Base-by-base conservation (phyloP, 2,797 vertebrate species). In the Capromys pilorides region DNA sequence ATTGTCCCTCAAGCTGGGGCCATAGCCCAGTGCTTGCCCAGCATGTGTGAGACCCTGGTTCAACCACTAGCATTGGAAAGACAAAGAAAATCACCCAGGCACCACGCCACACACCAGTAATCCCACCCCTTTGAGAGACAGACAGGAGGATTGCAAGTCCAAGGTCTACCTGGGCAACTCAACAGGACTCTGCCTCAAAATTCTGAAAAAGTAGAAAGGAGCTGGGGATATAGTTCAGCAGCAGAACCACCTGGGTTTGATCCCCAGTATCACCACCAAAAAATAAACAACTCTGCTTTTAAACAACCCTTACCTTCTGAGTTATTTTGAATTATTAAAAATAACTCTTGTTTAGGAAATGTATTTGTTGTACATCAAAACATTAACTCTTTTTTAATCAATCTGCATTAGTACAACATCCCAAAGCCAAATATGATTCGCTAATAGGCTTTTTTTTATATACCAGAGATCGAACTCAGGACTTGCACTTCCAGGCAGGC, bases 391-490 rank as follows among this genome's bases (percentile, higher is more conserved):
- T 79, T 86, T 59, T 89, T 31, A 94, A 81, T 62, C 67, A 95
- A 88, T 54, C 45, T 87, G 22, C 22, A 26, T 81, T 94, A 45
- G 24, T 24, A 26, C 19, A 83, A 39, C 78, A 95, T 93, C 81
- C 51, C 22, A 90, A 93, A 95, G 86, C 24, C 77, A 95, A 67
- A 95, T n/a, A 51, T 67, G 54, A 73, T 89, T 81, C 41, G 67
- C 64, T 67, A 64, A 83, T 7, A 93, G 54, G 88, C 26, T 81
- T 95, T 31, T 86, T 16, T 57, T 57, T 18, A 45, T 57, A 16
- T 57, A 57, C 54, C 5, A 3, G 54, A 14, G 54, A 57, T 57
- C 54, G 5, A 57, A 57, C 54, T 57, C 54, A 57, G 54, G 54
- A 57, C 54, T 57, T 18, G 16, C 2, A 57, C 54, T 57, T 57